phyloP scores from a whole-genome alignment of 2,797 vertebrate genomes.

The Lithobates sylvaticus region DNA sequence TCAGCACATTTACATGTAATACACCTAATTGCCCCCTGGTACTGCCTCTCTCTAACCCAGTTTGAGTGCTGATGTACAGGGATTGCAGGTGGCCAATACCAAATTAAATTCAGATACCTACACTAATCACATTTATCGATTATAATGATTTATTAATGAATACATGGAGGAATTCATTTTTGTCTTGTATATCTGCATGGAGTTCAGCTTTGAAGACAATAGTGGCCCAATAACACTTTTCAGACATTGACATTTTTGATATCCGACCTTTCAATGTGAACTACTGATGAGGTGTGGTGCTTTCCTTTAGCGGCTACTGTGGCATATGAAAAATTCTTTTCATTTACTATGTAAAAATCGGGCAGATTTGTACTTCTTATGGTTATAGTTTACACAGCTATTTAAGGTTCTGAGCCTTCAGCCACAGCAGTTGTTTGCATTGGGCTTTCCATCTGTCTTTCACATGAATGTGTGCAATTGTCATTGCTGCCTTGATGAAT shows the following conservation, averaged over 20 bases:
- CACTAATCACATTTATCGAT: no score
- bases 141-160: no score
- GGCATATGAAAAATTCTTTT: neutral
- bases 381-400: neutral
- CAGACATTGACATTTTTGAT: neutral
- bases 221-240: neutral
- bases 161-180: no score
- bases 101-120: no score
- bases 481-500: neutral
- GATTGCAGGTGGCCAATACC: no score
- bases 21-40: no score
- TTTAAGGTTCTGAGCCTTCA: neutral
- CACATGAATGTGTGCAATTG: neutral
- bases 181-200: no score
- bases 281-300: neutral
- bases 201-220: neutral
- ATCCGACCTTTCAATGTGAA: neutral
- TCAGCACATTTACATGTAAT: no score
- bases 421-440: neutral
- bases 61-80: no score
- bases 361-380: neutral
- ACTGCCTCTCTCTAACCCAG: no score
- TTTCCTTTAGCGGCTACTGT: neutral
- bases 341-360: neutral
- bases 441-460: neutral